Conservation (phyloP, 1,140 invertebrate genomes). For the Drosophila auraria region DNA sequence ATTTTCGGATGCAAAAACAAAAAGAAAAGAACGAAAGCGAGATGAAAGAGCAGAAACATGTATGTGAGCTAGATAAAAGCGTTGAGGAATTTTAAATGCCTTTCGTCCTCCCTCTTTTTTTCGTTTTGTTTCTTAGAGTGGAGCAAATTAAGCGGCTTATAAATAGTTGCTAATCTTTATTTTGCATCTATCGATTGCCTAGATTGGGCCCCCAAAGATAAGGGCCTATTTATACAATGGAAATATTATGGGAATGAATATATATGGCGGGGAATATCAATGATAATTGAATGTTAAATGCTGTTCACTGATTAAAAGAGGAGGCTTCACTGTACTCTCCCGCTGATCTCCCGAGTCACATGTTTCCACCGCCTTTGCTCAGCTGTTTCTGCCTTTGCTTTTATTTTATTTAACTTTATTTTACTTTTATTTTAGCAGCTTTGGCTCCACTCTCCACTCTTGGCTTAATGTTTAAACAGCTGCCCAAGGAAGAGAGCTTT, state of each 20-base stretch:
- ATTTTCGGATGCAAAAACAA: constrained; percentile 10
- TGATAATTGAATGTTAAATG: constrained; percentile 23
- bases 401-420: constrained; percentile 15
- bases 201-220: constrained; percentile 13
- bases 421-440: constrained; percentile 10
- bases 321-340: constrained; percentile 1
- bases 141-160: constrained; percentile 5
- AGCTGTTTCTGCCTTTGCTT: constrained; percentile 28
- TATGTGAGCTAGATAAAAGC: constrained; percentile 1
- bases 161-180: constrained; percentile 18
- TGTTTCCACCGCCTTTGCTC: constrained; percentile 25
- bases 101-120: background rate
- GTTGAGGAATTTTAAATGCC: constrained; percentile 4
- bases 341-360: constrained; percentile 7
- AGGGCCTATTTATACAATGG: constrained; percentile 1
- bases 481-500: constrained; percentile 2
- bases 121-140: background rate
- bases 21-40: background rate
- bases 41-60: background rate
- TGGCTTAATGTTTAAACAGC: constrained; percentile 32
- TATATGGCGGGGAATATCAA: background rate
- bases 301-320: background rate
- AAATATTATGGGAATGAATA: background rate
- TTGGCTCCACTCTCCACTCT: background rate
- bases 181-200: constrained; percentile 14